These are phyloP conservation scores for Porites rus DNA, from an alignment of 92 coral and sea anemone genomes.

Conservation along the genomic window DNA sequence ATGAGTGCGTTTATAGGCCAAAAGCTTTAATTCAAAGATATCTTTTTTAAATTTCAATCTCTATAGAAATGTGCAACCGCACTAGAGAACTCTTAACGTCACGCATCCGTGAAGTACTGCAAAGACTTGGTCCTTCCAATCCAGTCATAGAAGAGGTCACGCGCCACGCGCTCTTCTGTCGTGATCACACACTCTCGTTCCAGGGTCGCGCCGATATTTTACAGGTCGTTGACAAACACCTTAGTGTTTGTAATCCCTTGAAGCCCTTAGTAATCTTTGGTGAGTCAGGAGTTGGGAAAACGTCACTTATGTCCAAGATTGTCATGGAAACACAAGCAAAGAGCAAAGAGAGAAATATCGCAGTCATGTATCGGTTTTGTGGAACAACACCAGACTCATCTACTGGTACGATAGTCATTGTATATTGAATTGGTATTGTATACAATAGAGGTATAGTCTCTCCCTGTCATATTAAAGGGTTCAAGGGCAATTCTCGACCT, in stretches of 20 bases:
- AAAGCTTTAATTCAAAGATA: too few species aligned
- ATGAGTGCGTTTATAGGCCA: too few species aligned
- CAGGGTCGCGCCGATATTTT: slow-evolving; percentile 67
- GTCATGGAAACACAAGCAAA: slow-evolving; percentile 59
- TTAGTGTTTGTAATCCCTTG: slow-evolving; percentile 20
- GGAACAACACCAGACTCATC: slow-evolving; percentile 71
- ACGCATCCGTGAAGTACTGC: slow-evolving; percentile 52
- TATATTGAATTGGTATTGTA: neutral
- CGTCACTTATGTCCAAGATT: slow-evolving; percentile 69
- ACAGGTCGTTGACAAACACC: slow-evolving; percentile 49
- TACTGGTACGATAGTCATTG: slow-evolving; percentile 27
- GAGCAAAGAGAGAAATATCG: slow-evolving; percentile 36
- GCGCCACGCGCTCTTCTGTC: slow-evolving; percentile 73
- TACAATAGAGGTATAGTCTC: neutral
- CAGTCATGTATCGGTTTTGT: slow-evolving; percentile 69
- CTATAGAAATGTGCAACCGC: slow-evolving; percentile 60
- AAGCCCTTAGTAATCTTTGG: slow-evolving; percentile 64
- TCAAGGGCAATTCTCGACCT: too few species aligned
- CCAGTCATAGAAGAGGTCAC: slow-evolving; percentile 70
- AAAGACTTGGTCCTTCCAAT: slow-evolving; percentile 54
- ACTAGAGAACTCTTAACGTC: slow-evolving; percentile 49
- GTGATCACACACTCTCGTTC: slow-evolving; percentile 67
- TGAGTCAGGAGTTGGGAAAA: slow-evolving; percentile 75
- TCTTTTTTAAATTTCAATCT: too few species aligned
- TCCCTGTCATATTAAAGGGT: neutral